Conservation (phyloP, 2,113 vertebrate species). For the Elachura formosa region DNA sequence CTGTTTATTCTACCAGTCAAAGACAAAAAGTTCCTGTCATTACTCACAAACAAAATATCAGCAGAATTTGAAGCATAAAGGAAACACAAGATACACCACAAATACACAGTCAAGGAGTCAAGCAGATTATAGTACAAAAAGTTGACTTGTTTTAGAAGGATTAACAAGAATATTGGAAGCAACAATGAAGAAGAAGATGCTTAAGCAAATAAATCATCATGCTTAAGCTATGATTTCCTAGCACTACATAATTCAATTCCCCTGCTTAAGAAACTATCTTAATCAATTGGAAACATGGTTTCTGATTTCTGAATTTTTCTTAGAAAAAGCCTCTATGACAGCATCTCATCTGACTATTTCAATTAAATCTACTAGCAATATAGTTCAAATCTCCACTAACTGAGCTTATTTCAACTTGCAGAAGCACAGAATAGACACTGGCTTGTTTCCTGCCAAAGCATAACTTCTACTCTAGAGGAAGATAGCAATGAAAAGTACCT, state of each 20-base stretch:
- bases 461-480: background rate
- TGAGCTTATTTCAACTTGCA: background rate
- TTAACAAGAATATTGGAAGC: background rate
- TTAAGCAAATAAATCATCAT: background rate
- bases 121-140: background rate
- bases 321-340: background rate
- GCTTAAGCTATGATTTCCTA: background rate
- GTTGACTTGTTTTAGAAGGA: background rate
- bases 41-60: background rate
- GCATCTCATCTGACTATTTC: background rate
- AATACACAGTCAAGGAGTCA: background rate
- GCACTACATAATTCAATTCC: background rate
- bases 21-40: background rate
- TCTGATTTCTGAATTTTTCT: no score
- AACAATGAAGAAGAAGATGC: background rate
- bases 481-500: background rate
- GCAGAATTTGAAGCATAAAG: background rate
- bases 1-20: background rate
- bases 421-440: background rate
- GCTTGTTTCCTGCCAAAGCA: background rate
- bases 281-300: background rate
- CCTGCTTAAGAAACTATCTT: background rate
- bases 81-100: background rate
- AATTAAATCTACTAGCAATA: background rate
- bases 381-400: background rate